Evolutionary conservation across 2,113 vertebrate species (phyloP).

Genomic region (Leptocoma aspasia): DNA sequence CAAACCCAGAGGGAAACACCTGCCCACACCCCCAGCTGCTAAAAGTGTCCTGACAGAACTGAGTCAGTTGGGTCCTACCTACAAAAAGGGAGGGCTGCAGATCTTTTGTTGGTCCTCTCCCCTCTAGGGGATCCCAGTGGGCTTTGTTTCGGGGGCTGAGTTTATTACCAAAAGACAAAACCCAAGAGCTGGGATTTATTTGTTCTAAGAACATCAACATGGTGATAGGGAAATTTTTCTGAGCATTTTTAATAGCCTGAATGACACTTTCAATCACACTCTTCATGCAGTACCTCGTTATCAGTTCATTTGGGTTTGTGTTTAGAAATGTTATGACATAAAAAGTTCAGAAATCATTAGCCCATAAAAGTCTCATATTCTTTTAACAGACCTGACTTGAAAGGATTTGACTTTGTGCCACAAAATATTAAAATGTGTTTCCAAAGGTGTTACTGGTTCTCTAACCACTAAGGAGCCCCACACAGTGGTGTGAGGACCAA

Average conservation of each 20-base stretch:
- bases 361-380: background rate
- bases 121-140: accelerated
- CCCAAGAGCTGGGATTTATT: background rate
- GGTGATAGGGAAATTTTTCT: background rate
- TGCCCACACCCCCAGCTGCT: background rate
- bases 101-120: background rate
- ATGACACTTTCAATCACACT: background rate
- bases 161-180: background rate
- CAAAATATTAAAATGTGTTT: background rate
- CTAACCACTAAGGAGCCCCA: background rate
- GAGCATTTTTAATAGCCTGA: background rate
- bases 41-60: background rate
- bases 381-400: background rate
- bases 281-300: background rate
- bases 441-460: background rate
- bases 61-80: background rate
- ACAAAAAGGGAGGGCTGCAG: background rate
- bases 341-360: background rate
- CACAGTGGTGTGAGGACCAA: background rate
- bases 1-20: background rate
- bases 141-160: background rate
- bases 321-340: background rate
- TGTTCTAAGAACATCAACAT: background rate
- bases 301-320: background rate
- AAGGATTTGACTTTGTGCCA: background rate